phyloP scores from a whole-genome alignment of 2,888 invertebrate species.

The Hoplodrina blanda region DNA sequence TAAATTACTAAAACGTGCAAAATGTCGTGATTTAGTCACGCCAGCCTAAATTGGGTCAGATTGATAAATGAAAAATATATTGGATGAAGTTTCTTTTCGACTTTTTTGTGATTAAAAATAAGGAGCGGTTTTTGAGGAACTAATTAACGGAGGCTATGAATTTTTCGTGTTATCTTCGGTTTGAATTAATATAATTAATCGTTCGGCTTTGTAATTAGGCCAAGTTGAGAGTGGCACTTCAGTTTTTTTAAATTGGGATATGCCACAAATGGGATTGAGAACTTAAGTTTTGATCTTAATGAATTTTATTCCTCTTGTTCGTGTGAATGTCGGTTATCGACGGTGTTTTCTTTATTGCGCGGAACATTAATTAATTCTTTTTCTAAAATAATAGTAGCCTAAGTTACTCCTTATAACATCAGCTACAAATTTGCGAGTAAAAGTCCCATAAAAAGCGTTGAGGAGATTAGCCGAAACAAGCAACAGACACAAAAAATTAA shows the following conservation, averaged over 20 bases:
- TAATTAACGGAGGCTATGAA: conserved; percentile 49
- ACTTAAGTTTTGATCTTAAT: too few relatives aligned
- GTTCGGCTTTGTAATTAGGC: conserved; percentile 4
- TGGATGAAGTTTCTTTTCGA: conserved; percentile 30
- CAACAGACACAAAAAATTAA: too few relatives aligned
- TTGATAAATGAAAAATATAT: conserved; percentile 58
- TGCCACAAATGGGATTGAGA: neutral
- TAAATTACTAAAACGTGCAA: conserved; percentile 53
- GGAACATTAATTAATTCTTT: too few relatives aligned
- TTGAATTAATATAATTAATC: conserved; percentile 14
- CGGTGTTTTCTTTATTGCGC: too few relatives aligned
- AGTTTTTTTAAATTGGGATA: neutral
- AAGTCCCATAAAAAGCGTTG: too few relatives aligned
- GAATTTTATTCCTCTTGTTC: too few relatives aligned
- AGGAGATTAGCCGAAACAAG: too few relatives aligned
- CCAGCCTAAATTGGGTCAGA: conserved; percentile 54
- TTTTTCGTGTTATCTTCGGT: conserved; percentile 38
- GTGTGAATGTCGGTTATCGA: too few relatives aligned
- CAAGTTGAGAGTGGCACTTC: conserved; percentile 13
- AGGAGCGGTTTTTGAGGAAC: conserved; percentile 40
- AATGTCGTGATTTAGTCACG: conserved; percentile 53
- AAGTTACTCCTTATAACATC: too few relatives aligned
- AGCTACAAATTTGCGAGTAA: too few relatives aligned
- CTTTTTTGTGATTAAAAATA: conserved; percentile 45
- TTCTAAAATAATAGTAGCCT: too few relatives aligned